These are phyloP conservation scores for Myoxocephalus aenaeus DNA, from an alignment of 2,797 vertebrate species.

Conservation along the genomic window DNA sequence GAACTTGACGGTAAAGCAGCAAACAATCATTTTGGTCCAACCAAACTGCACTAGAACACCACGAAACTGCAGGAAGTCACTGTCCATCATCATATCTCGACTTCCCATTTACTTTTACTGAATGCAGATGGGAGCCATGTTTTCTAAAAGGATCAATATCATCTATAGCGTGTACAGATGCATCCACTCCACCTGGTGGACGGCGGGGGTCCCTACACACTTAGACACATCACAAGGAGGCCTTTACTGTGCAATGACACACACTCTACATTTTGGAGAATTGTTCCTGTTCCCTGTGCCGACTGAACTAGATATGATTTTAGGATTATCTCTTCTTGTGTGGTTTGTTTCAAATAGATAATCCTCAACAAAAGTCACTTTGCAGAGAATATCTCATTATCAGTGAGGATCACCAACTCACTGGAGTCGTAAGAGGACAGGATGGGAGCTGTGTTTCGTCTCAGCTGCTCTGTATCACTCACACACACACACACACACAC, in stretches of 20 bases:
- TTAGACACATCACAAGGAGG: background rate
- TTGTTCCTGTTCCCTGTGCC: background rate
- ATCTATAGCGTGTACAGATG: background rate
- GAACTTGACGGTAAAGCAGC: background rate
- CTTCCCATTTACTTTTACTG: background rate
- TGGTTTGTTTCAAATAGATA: background rate
- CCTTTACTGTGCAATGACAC: background rate
- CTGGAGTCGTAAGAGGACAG: conserved; percentile 19
- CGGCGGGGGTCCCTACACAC: conserved; percentile 5
- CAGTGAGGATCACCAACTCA: background rate
- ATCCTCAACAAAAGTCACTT: background rate
- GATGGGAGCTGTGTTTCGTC: conserved; percentile 36
- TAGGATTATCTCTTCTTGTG: background rate
- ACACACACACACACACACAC: conserved; percentile 17
- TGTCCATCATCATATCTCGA: background rate
- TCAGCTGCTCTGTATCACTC: conserved; percentile 36
- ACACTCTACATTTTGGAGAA: background rate
- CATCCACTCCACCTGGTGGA: conserved; percentile 48
- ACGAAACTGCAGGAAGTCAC: background rate
- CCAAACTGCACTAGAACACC: too few relatives aligned
- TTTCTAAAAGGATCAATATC: background rate
- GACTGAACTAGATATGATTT: background rate
- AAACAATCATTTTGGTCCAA: background rate
- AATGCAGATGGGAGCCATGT: background rate
- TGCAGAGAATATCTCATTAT: background rate